phyloP scores from a whole-genome alignment of 2,113 vertebrate genomes.

The Brevimyrus niger region DNA sequence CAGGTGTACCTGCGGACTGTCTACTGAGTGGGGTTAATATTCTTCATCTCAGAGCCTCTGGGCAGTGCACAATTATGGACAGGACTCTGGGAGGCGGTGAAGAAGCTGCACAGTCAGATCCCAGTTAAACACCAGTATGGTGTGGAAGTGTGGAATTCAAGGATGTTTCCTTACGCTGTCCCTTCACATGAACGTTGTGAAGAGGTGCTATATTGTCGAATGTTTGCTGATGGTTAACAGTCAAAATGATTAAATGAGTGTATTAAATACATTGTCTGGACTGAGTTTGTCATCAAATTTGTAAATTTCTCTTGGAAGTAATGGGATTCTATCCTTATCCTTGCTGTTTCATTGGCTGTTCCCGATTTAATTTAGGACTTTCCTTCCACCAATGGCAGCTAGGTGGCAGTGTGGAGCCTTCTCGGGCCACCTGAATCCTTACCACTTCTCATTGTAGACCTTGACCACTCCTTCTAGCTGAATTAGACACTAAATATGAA shows the following conservation, averaged over 20 bases:
- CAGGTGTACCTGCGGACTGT: constrained; percentile 34
- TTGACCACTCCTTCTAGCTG: neutral
- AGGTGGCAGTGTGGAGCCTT: neutral
- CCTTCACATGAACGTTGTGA: neutral
- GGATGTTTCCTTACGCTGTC: neutral
- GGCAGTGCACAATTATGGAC: neutral
- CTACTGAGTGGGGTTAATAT: constrained; percentile 56
- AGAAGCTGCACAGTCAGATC: neutral
- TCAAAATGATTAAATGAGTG: neutral
- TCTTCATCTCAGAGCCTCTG: constrained; percentile 57
- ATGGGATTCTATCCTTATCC: neutral
- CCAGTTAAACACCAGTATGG: neutral
- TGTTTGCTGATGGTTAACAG: neutral
- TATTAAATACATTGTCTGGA: neutral
- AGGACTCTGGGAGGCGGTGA: neutral
- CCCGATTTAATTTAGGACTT: neutral
- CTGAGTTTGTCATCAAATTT: neutral
- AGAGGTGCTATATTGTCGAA: neutral
- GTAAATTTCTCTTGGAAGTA: neutral
- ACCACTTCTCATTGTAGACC: neutral
- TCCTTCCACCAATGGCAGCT: neutral
- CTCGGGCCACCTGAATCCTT: neutral
- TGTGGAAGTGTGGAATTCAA: neutral
- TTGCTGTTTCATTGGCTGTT: neutral
- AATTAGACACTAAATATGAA: neutral